phyloP scores from a whole-genome alignment of 2,113 vertebrate genomes.

The Mystacornis crossleyi region DNA sequence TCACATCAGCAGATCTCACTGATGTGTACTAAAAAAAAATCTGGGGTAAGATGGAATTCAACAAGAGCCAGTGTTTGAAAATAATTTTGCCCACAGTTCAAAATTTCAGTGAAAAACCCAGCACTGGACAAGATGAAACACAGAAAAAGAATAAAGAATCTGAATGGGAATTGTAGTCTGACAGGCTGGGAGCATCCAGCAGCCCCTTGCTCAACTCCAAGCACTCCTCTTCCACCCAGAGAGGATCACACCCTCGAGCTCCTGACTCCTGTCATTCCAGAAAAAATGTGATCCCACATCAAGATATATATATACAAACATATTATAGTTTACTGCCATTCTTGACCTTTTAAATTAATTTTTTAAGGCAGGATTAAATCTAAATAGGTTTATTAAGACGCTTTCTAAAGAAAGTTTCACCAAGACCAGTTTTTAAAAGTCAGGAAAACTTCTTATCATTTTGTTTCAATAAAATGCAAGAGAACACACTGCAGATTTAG shows the following conservation, averaged over 20 bases:
- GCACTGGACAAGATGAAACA: neutral
- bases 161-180: neutral
- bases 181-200: neutral
- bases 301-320: neutral
- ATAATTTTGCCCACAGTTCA: neutral
- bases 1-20: neutral
- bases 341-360: neutral
- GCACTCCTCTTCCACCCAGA: fast-evolving
- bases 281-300: neutral
- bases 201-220: neutral
- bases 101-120: neutral
- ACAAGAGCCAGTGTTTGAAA: neutral
- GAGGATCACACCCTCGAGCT: neutral
- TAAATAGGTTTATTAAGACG: neutral
- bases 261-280: neutral
- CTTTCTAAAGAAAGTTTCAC: neutral
- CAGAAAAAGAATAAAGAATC: neutral
- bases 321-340: neutral
- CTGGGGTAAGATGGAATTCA: neutral
- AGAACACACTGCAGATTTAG: neutral
- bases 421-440: neutral
- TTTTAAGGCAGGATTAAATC: neutral
- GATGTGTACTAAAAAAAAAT: neutral
- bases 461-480: conserved; percentile 37
- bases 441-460: conserved; percentile 26